phyloP scores from a whole-genome alignment of 1,140 invertebrate genomes.

The Nebria ingens region DNA sequence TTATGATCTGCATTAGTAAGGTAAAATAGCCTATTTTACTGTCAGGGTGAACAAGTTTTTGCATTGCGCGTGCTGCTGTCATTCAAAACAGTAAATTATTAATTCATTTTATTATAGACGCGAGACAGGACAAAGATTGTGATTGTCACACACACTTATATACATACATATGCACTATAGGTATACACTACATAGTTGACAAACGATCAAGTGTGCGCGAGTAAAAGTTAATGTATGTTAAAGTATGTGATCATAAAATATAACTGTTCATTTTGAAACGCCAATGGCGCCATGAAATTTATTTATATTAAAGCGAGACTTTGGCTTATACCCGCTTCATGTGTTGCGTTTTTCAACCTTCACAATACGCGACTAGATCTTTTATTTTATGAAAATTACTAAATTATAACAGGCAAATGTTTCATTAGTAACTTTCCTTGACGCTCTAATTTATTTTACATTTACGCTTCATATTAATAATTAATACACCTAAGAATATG shows the following conservation, averaged over 20 bases:
- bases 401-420: too few relatives aligned
- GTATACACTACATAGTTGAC: neutral
- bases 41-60: neutral
- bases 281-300: slow-evolving; percentile 5
- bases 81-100: neutral
- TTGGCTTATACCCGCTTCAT: too few relatives aligned
- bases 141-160: neutral
- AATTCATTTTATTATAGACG: neutral
- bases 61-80: neutral
- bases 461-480: too few relatives aligned
- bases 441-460: too few relatives aligned
- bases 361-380: too few relatives aligned
- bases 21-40: too few relatives aligned
- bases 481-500: too few relatives aligned
- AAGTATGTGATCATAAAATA: slow-evolving; percentile 3
- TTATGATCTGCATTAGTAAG: too few relatives aligned
- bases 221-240: slow-evolving; percentile 7
- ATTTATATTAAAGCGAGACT: slow-evolving; percentile 2
- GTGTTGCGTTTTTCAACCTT: neutral
- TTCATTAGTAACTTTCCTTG: too few relatives aligned
- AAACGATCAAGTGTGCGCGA: neutral
- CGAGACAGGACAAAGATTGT: neutral
- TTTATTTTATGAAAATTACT: too few relatives aligned
- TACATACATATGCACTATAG: neutral
- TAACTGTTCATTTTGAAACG: slow-evolving; percentile 1